Evolutionary conservation across 2,113 vertebrate genomes (phyloP), one percentile per base, ranked within the genome.

Genomic region (Plectropomus leopardus): DNA sequence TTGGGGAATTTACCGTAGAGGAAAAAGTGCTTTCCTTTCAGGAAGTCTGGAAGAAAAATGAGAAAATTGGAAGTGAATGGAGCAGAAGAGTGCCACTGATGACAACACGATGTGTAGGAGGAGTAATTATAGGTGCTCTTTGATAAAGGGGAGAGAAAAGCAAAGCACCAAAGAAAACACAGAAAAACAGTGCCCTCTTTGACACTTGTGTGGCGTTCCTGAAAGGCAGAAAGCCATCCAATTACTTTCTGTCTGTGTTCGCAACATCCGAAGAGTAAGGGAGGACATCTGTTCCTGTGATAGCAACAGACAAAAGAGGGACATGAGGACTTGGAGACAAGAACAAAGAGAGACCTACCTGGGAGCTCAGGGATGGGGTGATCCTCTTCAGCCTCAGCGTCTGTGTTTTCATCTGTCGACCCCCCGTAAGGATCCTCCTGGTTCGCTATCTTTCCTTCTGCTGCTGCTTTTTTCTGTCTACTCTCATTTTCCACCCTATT

Each of bases 331-430:
- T 36, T 0, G 0, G 55, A 26, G 59, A 71, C 3, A 16, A 92
- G 86, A 80, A 92, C 85, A 89, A 78, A 19, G 17, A 48, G 30
- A 70, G 42, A 50, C n/a, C 6, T 3, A 97, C 96, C 96, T 84
- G 96, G 97, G 0, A 98, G 93, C 36, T 96, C 95, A 0, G 96
- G 96, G 76, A 97, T 92, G 1, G 96, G 94, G 65, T 95, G 92
- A 55, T 94, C 94, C 1, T 92, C 88, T 30, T 92, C 94, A 0
- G 92, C 95, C 86, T 98, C 97, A 0, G 90, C 90, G 3, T 97
- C 97, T 0, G 96, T 97, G 92, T 98, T 97, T 88, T 97, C 97
- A 15, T 98, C 97, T 0, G 97, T 98, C 1, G 97, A 97, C 3
- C 96, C 96, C 0, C 92, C 96, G 0, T 97, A 98, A 0, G 93